These are phyloP conservation scores for Zhuqinia jingwanae DNA, from an alignment of 2,888 invertebrate genomes.

Conservation along the genomic window DNA sequence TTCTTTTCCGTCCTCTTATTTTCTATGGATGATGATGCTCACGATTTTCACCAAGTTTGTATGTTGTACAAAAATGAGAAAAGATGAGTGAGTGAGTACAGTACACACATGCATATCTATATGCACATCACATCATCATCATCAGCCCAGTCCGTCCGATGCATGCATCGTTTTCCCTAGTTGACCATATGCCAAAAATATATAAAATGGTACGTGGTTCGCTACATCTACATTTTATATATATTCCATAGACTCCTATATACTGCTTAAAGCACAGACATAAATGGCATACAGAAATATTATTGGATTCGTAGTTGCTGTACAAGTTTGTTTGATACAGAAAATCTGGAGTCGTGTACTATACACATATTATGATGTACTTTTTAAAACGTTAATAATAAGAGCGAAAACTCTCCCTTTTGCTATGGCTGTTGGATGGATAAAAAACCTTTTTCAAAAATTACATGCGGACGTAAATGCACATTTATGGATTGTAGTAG, in stretches of 20 bases:
- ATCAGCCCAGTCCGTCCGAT: too few relatives aligned
- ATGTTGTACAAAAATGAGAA: neutral
- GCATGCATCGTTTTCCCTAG: conserved; percentile 56
- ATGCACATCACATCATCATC: conserved; percentile 38
- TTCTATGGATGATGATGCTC: conserved; percentile 1
- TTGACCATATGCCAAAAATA: conserved; percentile 64
- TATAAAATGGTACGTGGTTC: conserved; percentile 16
- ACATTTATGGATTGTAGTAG: neutral
- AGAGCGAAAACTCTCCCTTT: neutral
- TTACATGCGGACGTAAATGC: conserved; percentile 34
- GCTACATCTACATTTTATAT: too few relatives aligned
- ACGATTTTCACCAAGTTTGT: conserved; percentile 1
- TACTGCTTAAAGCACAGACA: neutral
- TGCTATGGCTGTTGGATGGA: neutral
- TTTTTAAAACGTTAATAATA: neutral
- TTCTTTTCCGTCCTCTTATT: conserved; percentile 26
- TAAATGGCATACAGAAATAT: conserved; percentile 14
- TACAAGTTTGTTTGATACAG: conserved; percentile 36
- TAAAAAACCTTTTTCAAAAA: conserved; percentile 57
- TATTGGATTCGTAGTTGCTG: conserved; percentile 7
- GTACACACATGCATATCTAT: neutral
- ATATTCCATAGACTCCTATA: neutral
- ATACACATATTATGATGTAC: conserved; percentile 23
- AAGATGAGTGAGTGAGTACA: too few relatives aligned
- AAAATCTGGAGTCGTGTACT: conserved; percentile 18